Conservation (phyloP, 2,888 invertebrate species). For the Opisthograptis luteolata region DNA sequence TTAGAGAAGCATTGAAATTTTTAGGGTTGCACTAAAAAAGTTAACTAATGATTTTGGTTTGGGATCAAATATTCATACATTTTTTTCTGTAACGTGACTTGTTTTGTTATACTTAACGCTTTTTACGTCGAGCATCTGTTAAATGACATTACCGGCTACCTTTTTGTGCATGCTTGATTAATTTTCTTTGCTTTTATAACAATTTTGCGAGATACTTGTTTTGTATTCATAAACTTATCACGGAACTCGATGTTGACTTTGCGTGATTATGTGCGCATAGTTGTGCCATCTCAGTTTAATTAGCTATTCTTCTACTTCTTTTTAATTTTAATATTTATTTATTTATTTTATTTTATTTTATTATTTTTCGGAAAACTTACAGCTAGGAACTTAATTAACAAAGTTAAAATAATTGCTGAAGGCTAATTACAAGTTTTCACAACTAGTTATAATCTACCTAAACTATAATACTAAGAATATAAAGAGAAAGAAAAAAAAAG, state of each 20-base stretch:
- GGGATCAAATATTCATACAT: constrained; percentile 80
- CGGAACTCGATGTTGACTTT: neutral
- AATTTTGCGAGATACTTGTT: constrained; percentile 14
- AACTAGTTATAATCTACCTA: no score
- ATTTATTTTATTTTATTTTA: no score
- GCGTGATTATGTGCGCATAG: neutral
- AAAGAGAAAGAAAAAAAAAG: no score
- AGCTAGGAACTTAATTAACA: no score
- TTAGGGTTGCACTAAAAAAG: constrained; percentile 62
- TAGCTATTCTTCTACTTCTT: no score
- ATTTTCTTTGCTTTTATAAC: constrained; percentile 44
- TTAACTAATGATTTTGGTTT: constrained; percentile 84
- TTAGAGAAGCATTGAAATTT: constrained; percentile 6
- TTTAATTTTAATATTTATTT: no score
- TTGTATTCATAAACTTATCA: constrained; percentile 12
- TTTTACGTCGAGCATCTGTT: constrained; percentile 76
- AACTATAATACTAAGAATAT: no score
- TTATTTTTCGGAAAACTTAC: no score
- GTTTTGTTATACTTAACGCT: constrained; percentile 82
- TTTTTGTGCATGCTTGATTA: constrained; percentile 53
- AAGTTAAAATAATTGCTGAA: no score
- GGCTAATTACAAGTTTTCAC: no score
- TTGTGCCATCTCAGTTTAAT: no score
- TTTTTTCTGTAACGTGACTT: constrained; percentile 62
- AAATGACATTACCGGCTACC: constrained; percentile 65